Evolutionary conservation across 2,797 vertebrate species (phyloP).

Genomic region (Poecile montanus): DNA sequence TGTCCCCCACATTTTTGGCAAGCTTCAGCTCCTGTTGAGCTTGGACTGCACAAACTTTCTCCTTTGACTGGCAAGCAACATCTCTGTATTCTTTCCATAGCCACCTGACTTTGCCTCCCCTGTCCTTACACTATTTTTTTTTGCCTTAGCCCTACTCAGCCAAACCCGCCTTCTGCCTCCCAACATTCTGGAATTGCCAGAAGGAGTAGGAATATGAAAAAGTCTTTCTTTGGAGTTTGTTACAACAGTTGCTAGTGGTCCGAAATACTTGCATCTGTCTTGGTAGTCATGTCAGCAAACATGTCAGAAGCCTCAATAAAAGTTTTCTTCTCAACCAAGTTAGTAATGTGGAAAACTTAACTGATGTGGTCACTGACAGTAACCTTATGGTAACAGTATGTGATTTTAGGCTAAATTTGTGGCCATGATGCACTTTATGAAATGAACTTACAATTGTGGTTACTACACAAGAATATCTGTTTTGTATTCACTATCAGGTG

Average conservation of each 20-base stretch:
- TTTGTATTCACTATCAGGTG: background rate
- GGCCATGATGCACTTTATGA: background rate
- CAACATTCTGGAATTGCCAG: background rate
- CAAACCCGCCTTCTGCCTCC: background rate
- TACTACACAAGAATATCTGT: background rate
- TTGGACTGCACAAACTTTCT: background rate
- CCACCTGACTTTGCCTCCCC: background rate
- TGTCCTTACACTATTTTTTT: background rate
- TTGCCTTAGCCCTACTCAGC: background rate
- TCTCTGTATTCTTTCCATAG: background rate
- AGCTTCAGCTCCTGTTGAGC: background rate
- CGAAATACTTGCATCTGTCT: background rate
- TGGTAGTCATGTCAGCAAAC: background rate
- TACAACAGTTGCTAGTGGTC: background rate
- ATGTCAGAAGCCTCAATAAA: background rate
- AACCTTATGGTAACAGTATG: background rate
- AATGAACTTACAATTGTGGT: background rate
- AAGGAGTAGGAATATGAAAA: background rate
- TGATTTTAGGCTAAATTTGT: background rate
- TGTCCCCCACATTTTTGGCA: background rate
- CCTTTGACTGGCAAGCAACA: background rate
- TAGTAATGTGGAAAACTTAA: background rate
- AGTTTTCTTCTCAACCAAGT: background rate
- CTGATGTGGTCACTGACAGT: background rate
- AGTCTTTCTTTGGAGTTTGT: background rate